A percentile compares a stretch with the other conserved stretches of the same genome.
These are phyloP conservation scores for Microcebus murinus DNA, from an alignment of 2,113 vertebrate genomes.

Conservation along the genomic window DNA sequence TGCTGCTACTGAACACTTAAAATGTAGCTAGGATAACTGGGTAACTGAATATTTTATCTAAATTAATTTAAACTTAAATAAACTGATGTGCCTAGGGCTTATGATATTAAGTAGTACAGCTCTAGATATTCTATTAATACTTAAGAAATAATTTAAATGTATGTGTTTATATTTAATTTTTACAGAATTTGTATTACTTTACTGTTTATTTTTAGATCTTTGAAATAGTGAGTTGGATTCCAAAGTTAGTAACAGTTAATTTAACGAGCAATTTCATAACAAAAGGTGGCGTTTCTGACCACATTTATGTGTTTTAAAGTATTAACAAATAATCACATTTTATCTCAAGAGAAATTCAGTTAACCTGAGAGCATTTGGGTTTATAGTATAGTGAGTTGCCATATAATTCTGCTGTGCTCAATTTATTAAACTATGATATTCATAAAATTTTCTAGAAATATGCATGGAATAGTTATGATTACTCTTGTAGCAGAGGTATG, in stretches of 20 bases:
- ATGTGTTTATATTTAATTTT: neutral
- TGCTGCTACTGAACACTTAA: neutral
- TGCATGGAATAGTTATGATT: neutral
- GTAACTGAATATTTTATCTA: neutral
- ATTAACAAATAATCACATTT: slow-evolving; percentile 42
- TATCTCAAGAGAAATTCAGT: neutral
- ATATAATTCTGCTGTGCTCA: neutral
- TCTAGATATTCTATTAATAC: neutral
- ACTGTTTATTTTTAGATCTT: neutral
- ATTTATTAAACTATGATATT: neutral
- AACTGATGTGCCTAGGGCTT: neutral
- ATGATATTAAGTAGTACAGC: neutral
- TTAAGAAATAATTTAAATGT: slow-evolving; percentile 38
- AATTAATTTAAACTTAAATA: slow-evolving; percentile 15
- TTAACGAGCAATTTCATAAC: neutral
- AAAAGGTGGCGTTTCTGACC: slow-evolving; percentile 38
- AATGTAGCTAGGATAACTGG: neutral
- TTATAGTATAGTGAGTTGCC: neutral
- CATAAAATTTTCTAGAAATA: neutral
- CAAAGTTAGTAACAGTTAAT: neutral
- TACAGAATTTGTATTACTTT: neutral
- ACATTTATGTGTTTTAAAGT: neutral
- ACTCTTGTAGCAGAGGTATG: neutral
- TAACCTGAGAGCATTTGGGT: neutral
- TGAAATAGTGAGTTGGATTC: neutral